Evolutionary conservation across 2,797 vertebrate species (phyloP), one percentile per base, ranked within the genome.

Genomic region (Rhynchotus rufescens): DNA sequence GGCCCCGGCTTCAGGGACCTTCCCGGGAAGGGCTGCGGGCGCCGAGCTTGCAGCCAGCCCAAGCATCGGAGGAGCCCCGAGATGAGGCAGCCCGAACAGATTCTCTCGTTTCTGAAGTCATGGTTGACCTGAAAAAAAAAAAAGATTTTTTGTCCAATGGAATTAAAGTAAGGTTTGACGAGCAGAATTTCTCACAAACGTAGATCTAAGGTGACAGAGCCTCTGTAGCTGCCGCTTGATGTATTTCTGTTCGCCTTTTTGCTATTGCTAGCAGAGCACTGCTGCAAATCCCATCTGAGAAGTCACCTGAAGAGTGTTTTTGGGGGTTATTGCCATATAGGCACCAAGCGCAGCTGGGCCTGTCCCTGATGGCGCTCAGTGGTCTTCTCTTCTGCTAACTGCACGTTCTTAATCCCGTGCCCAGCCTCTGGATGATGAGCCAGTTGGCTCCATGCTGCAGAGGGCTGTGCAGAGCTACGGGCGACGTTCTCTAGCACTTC

Each of bases 271-370:
- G 5, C 59, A 22, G 52, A 91, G 44, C 14, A 23, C 73, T 52
- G 44, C 62, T 89, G 79, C 52, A 88, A 91, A 89, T 47, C 12
- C 83, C 64, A 60, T 8, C 71, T 16, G 75, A 72, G 68, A 44
- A 51, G 61, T 38, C 32, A 40, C 80, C 65, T 88, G 62, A 72
- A 84, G 93, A 76, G 9, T 22, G 36, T 72, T 69, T 75, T 80
- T 69, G 93, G 87, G 59, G 62, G 73, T 57, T 59, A 47, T 81
- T 90, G 82, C 15, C 26, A 40, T 59, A 21, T 34, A 86, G 67
- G 60, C 36, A 81, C 61, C 9, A 23, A 76, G 67, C 84, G 10
- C 20, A 0, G 2, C 42, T 84, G 84, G 76, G 26, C 22, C 26
- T 19, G 6, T 32, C 0, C 36, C 56, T 83, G 36, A 9, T 45